Conservation (phyloP, 2,888 invertebrate species). For the Eristalis intricaria region DNA sequence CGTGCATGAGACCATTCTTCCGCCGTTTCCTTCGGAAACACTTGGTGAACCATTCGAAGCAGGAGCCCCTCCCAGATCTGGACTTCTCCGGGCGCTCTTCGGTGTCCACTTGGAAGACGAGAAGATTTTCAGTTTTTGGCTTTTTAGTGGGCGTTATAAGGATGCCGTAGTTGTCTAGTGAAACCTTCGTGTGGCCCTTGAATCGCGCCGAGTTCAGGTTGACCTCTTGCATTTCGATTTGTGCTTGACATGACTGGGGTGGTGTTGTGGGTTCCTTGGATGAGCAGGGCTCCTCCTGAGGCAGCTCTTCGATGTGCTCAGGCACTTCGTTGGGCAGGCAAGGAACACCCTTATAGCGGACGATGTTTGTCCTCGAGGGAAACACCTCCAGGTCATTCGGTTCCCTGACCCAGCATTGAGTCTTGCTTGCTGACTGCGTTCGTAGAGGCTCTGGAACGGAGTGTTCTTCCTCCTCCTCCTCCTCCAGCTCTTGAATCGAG, state of each 20-base stretch:
- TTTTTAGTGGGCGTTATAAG: slow-evolving; percentile 63
- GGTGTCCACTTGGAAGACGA: slow-evolving; percentile 62
- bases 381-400: slow-evolving; percentile 43
- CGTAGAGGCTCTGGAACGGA: neutral
- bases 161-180: slow-evolving; percentile 66
- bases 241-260: slow-evolving; percentile 21
- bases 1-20: slow-evolving; percentile 66
- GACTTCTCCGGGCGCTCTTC: neutral
- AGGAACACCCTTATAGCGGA: neutral
- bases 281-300: neutral
- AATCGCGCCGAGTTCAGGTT: slow-evolving; percentile 6
- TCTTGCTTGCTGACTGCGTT: neutral
- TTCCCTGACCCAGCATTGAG: slow-evolving; percentile 25
- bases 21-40: slow-evolving; percentile 13
- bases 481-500: slow-evolving; percentile 65
- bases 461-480: slow-evolving; percentile 56
- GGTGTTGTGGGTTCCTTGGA: neutral
- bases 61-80: neutral
- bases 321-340: slow-evolving; percentile 51
- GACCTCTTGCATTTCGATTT: slow-evolving; percentile 56
- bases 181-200: slow-evolving; percentile 37
- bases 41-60: slow-evolving; percentile 48
- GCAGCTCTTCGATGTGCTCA: neutral
- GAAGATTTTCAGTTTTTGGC: slow-evolving; percentile 49
- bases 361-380: slow-evolving; percentile 46